Evolutionary conservation across 2,888 invertebrate species (phyloP), one percentile per base, ranked within the genome.

Genomic region (Tipula unca): DNA sequence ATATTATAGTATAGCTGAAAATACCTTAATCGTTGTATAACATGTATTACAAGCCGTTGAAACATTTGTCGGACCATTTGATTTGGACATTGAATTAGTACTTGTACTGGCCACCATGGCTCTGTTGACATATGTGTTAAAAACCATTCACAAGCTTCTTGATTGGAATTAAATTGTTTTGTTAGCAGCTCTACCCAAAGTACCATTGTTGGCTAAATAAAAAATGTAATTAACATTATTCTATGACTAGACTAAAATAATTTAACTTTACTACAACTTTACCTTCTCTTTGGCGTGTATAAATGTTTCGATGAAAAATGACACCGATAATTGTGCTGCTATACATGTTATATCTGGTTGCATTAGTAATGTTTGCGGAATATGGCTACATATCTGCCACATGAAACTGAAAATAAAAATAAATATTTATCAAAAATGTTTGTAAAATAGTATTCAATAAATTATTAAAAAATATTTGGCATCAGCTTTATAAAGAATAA

Each of bases 11-110:
- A 48, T 39, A 35, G 5, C 10, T 29, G 86, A n/a, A 88, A 88
- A 89, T 90, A 95, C 95, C 95, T 94, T 87, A 98, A 92, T 89
- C 97, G 94, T 90, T 96, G 96, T 91, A 98, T 97, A 87, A 98
- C 98, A 90, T 98, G 98, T 90, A 98, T 96, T 89, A 97, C 96
- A 88, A 98, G 93, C 89, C 98, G 93, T 91, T 98, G 98, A 92
- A 98, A 98, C 97, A 98, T 98, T 92, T 98, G 98, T 87, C 98
- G 93, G 86, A 98, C 98, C 95, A 98, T 97, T 91, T 98, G 98
- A 92, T 97, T 98, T 39, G 98, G 98, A 91, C 98, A 98, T 91
- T 97, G 97, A 90, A 98, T 95, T 89, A 98, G 93, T 88, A 97
- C 97, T 92, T 97, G 96, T 89, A 98, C 96, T 3, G 98, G 97